Evolutionary conservation across 2,888 invertebrate genomes (phyloP).

Genomic region (Boloria euphrosyne): DNA sequence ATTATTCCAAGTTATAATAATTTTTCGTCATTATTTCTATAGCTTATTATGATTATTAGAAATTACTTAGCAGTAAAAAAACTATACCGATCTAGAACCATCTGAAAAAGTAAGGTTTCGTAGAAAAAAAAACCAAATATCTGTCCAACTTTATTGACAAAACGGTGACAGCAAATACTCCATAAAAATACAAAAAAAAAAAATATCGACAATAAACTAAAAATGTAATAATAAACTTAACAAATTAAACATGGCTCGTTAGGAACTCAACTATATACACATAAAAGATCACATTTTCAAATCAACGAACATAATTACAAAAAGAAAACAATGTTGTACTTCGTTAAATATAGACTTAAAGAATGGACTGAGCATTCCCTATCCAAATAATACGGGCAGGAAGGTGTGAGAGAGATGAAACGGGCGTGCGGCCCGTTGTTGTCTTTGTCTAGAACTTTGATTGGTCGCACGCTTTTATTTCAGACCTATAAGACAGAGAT

Average conservation of each 20-base stretch:
- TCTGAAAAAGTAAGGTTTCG: neutral
- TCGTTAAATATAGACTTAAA: too few relatives aligned
- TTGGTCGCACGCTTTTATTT: too few relatives aligned
- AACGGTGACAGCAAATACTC: conserved; percentile 38
- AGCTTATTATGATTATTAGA: too few relatives aligned
- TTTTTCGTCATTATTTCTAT: too few relatives aligned
- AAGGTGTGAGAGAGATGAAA: too few relatives aligned
- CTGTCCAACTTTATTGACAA: conserved; percentile 44
- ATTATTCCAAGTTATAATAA: neutral
- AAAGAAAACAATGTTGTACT: conserved; percentile 46
- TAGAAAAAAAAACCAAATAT: conserved; percentile 19
- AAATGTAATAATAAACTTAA: conserved; percentile 47
- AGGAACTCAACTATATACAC: conserved; percentile 49
- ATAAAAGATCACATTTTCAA: conserved; percentile 46
- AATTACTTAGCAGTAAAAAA: too few relatives aligned
- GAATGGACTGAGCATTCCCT: too few relatives aligned
- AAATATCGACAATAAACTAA: conserved; percentile 39
- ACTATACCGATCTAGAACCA: too few relatives aligned
- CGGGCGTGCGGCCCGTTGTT: too few relatives aligned
- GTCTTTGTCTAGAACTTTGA: too few relatives aligned
- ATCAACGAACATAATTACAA: conserved; percentile 45
- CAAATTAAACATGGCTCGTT: conserved; percentile 48
- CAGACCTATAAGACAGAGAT: too few relatives aligned
- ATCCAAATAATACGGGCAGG: too few relatives aligned
- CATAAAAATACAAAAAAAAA: conserved; percentile 38